Conservation (phyloP, 2,888 invertebrate species). For the Eurytoma californica region DNA sequence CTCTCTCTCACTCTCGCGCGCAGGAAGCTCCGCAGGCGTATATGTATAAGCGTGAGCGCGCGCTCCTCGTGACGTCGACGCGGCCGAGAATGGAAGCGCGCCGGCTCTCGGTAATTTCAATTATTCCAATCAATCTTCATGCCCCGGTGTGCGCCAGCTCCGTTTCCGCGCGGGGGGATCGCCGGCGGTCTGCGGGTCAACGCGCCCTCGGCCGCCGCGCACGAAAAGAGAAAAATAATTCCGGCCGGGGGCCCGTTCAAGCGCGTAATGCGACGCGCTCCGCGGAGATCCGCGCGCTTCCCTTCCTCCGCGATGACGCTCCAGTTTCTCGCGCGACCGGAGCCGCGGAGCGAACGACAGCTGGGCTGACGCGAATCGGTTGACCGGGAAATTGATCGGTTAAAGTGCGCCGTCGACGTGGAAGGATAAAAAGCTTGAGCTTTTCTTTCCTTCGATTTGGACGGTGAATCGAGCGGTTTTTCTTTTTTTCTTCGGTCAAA, state of each 20-base stretch:
- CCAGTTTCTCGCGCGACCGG: too few relatives aligned
- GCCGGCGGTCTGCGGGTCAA: slow-evolving; percentile 4
- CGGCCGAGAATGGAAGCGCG: slow-evolving; percentile 53
- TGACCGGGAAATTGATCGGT: too few relatives aligned
- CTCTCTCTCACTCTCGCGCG: not conserved
- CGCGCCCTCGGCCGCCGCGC: slow-evolving; percentile 13
- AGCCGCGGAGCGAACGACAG: too few relatives aligned
- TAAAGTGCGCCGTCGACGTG: too few relatives aligned
- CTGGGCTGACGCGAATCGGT: too few relatives aligned
- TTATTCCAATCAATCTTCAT: slow-evolving; percentile 59
- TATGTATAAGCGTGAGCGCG: not conserved
- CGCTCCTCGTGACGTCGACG: not conserved
- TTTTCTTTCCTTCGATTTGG: too few relatives aligned
- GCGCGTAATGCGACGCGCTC: slow-evolving; percentile 23
- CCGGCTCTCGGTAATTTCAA: slow-evolving; percentile 55
- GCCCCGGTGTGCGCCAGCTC: slow-evolving; percentile 18
- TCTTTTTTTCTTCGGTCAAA: too few relatives aligned
- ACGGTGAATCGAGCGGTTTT: too few relatives aligned
- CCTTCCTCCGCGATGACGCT: not conserved
- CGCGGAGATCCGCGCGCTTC: not conserved
- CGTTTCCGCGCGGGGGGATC: not conserved
- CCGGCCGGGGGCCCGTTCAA: not conserved
- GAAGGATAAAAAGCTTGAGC: too few relatives aligned
- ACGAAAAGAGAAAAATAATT: slow-evolving; percentile 6
- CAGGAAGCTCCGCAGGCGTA: slow-evolving; percentile 22